Conservation (phyloP, 2,888 invertebrate species). For the Trachelus tabidus region DNA sequence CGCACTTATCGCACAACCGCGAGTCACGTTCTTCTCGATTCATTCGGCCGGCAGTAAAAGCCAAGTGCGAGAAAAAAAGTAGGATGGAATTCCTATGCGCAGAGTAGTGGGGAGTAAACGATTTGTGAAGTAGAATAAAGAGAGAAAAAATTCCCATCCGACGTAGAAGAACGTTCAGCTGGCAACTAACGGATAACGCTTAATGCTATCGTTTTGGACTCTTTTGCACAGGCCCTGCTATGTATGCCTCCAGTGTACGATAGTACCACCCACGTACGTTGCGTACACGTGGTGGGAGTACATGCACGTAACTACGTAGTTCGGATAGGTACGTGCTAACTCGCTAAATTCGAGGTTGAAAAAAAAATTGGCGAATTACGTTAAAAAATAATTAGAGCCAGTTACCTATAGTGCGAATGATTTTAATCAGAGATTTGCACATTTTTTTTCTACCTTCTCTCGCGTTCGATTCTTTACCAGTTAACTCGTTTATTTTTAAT, state of each 20-base stretch:
- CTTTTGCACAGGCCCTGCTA: background rate
- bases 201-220: slow-evolving; percentile 3
- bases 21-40: slow-evolving; percentile 1
- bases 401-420: background rate
- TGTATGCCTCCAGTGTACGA: background rate
- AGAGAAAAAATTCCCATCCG: background rate
- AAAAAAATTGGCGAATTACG: background rate
- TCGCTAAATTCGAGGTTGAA: background rate
- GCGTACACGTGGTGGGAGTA: background rate
- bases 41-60: slow-evolving; percentile 1
- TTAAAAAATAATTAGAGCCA: background rate
- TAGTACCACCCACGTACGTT: background rate
- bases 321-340: background rate
- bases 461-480: background rate
- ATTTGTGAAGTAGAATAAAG: background rate
- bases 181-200: slow-evolving; percentile 8
- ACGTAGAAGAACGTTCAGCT: slow-evolving; percentile 4
- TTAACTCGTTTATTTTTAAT: background rate
- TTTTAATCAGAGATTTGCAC: background rate
- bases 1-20: slow-evolving; percentile 2
- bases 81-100: background rate
- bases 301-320: background rate
- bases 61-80: background rate
- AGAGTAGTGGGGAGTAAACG: background rate
- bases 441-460: background rate